Percentiles rank a stretch among this genome's conserved stretches.
Evolutionary conservation across 1,140 invertebrate species (phyloP).

Genomic region (Ceratina japonica): DNA sequence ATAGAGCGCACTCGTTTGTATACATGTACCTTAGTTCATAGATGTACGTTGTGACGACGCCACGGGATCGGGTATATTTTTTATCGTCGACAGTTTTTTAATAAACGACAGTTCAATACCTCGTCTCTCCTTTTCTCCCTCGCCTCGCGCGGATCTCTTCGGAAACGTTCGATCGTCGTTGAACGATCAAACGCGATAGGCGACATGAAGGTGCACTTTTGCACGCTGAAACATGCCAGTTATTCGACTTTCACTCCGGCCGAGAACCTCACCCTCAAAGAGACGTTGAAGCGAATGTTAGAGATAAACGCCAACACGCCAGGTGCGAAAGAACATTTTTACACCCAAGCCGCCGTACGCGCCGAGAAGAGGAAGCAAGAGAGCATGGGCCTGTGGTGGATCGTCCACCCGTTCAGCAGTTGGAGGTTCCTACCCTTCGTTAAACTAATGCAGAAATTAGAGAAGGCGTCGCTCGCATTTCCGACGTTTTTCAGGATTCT

Average conservation of each 20-base stretch:
- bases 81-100: conserved; percentile 56
- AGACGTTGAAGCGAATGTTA: neutral
- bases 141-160: neutral
- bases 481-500: conserved; percentile 64
- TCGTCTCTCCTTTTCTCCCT: neutral
- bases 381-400: conserved; percentile 63
- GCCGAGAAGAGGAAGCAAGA: conserved; percentile 67
- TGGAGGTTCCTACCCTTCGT: conserved; percentile 64
- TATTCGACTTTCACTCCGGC: neutral
- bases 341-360: conserved; percentile 61
- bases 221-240: neutral
- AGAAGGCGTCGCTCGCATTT: neutral
- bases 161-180: neutral
- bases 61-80: conserved; percentile 55
- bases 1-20: conserved; percentile 32
- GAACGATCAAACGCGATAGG: no score
- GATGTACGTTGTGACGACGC: conserved; percentile 28
- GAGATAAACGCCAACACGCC: conserved; percentile 63
- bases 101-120: conserved; percentile 33
- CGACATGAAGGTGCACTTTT: conserved; percentile 30
- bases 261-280: neutral
- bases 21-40: conserved; percentile 33
- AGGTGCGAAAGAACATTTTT: conserved; percentile 60
- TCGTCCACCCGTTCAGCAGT: conserved; percentile 74
- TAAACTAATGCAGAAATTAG: no score